Evolutionary conservation across 2,888 invertebrate genomes (phyloP), one percentile per base, ranked within the genome.

Genomic region (Coleophora deauratella): DNA sequence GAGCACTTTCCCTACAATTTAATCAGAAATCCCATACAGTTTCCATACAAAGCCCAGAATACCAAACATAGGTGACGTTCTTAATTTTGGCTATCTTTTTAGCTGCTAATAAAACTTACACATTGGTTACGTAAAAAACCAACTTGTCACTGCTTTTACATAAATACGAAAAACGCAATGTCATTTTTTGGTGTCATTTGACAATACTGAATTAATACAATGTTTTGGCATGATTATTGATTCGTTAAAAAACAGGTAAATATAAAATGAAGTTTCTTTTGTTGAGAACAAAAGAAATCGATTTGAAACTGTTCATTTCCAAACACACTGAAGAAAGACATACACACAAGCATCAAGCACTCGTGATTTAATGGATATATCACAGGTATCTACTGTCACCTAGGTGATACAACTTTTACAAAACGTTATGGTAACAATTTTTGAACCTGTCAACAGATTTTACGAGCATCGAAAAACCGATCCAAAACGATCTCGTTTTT

Each of bases 301-400:
- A 35, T 27, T 15, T 35, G 21, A 44, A 50, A 46, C 40, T 48
- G 53, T 50, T 46, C 42, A 43, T 27, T 33, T 21, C 31, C 69
- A 66, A 66, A 58, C 76, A 75, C 75, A 66, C 74, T 52, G 68
- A 64, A 66, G 60, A 62, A 48, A 61, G 62, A 70, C 72, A 70
- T 60, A 71, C 77, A 75, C 65, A 66, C 80, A 72, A 69, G 65
- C 76, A 74, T 55, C 74, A 67, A 66, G 59, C 80, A 77, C 72
- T 63, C 76, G 71, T 64, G 70, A 74, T 49, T 62, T 69, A 64
- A 68, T 65, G 68, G 71, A 69, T 73, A 79, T 84, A 84, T 84
- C 84, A 84, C 84, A 85, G 84, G 79, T 66, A 72, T 69, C 80
- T 78, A 79, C 66, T 79, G 80, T 75, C 69, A 75, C 68, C 75